phyloP scores from a whole-genome alignment of 2,888 invertebrate genomes.

The Odontocerum albicorne region DNA sequence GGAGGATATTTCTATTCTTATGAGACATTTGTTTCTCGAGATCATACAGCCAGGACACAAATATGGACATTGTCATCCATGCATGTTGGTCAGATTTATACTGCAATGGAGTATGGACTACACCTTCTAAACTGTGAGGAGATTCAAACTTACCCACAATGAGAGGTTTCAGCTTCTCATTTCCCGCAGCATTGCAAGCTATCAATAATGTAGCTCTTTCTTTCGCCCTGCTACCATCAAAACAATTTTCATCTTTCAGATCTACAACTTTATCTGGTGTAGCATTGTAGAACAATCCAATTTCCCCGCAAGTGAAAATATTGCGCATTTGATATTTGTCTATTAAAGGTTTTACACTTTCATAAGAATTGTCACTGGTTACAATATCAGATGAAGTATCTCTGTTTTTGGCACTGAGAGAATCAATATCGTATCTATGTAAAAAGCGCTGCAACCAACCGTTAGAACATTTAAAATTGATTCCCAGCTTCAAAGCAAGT shows the following conservation, averaged over 20 bases:
- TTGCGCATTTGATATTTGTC: constrained; percentile 8
- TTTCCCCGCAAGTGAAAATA: constrained; percentile 20
- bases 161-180: constrained; percentile 13
- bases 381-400: not conserved
- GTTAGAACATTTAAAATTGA: constrained; percentile 14
- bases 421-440: constrained; percentile 8
- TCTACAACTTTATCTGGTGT: constrained; percentile 4
- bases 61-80: constrained; percentile 12
- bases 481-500: constrained; percentile 2
- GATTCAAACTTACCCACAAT: constrained; percentile 3
- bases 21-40: constrained; percentile 12
- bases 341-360: constrained; percentile 10
- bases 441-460: constrained; percentile 17
- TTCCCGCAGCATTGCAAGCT: constrained; percentile 15
- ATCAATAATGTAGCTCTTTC: constrained; percentile 11
- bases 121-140: not conserved
- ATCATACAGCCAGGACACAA: constrained; percentile 6
- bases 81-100: constrained; percentile 7
- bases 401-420: not conserved
- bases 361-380: not conserved
- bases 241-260: constrained; percentile 7
- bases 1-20: constrained; percentile 11
- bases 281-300: constrained; percentile 13
- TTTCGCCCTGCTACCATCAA: constrained; percentile 7
- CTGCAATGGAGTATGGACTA: constrained; percentile 1